Percentiles rank a stretch among this genome's conserved stretches.
Conservation (phyloP, 2,888 invertebrate species). For the Seira sanloemensis region DNA sequence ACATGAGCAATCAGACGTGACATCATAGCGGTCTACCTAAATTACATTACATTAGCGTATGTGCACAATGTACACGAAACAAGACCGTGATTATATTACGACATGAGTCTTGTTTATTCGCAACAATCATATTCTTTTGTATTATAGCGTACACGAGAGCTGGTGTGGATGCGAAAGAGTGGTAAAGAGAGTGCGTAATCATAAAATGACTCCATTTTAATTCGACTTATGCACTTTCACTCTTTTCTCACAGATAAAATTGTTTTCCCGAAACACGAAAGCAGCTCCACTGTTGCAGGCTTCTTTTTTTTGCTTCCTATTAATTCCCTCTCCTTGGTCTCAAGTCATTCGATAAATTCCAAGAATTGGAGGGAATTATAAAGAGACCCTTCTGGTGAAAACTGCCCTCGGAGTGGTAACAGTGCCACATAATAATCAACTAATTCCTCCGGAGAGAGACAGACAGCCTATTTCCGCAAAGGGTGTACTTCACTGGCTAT, state of each 20-base stretch:
- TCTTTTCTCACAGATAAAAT: not conserved
- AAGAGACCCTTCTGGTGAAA: not conserved
- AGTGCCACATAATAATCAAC: not conserved
- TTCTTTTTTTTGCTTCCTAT: too few relatives aligned
- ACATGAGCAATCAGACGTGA: slow-evolving; percentile 58
- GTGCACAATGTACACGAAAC: not conserved
- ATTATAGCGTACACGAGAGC: not conserved
- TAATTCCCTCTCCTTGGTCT: not conserved
- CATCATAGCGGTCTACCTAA: not conserved
- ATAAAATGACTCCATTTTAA: slow-evolving; percentile 1
- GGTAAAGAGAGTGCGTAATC: not conserved
- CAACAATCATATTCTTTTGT: too few relatives aligned
- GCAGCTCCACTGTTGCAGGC: too few relatives aligned
- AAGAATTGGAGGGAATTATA: not conserved
- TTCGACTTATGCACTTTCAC: not conserved
- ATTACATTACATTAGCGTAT: slow-evolving; percentile 27
- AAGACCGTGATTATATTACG: slow-evolving; percentile 6
- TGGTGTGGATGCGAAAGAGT: not conserved
- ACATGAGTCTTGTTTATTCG: too few relatives aligned
- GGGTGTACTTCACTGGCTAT: not conserved
- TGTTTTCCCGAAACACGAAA: not conserved
- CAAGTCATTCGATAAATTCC: not conserved
- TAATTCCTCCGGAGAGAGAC: not conserved
- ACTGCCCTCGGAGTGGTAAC: not conserved
- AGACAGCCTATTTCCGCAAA: not conserved